Evolutionary conservation across 2,797 vertebrate species (phyloP), one percentile per base, ranked within the genome.

Genomic region (Sebastes nivosus): DNA sequence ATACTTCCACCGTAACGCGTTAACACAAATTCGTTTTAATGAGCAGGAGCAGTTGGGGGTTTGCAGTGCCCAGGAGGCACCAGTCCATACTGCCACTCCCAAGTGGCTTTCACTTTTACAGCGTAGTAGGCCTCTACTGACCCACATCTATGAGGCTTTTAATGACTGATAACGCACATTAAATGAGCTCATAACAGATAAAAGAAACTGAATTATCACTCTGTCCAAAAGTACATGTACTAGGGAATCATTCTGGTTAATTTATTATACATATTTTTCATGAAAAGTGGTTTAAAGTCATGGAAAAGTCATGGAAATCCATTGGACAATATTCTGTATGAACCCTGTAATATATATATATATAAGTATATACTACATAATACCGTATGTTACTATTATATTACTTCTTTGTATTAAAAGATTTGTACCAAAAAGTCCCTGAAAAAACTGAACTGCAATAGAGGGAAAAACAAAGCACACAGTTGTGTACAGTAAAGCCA

Each of bases 381-480:
- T 50, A 18, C 18, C 9, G 5, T 27, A 34, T 55, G 4, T 7
- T 20, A 46, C 42, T 0, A 46, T 46, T 46, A 6, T 0, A 14
- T 6, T 18, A n/a, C 11, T 65, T 57, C 13, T n/a, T 3, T 57
- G 4, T 20, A 30, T 29, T 9, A 24, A 1, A 59, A 29, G 18
- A 54, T 68, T 50, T 64, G 10, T 61, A 8, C 32, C 9, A 3
- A 32, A 18, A 46, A 67, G 11, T 46, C 27, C 52, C 3, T 54
- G 1, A 67, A n/a, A 61, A 20, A 16, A 60, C 6, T 8, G 2
- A 6, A 52, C 16, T 25, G 12, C 25, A 66, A 16, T 7, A 22
- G 27, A 61, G 6, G 1, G 42, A 55, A 71, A 61, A 72, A 52
- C 18, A 80, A 78, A 72, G 34, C 42, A 16, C 54, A 14, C 46